These are phyloP conservation scores for Coelopa pilipes DNA, from an alignment of 2,888 invertebrate genomes.

Conservation along the genomic window DNA sequence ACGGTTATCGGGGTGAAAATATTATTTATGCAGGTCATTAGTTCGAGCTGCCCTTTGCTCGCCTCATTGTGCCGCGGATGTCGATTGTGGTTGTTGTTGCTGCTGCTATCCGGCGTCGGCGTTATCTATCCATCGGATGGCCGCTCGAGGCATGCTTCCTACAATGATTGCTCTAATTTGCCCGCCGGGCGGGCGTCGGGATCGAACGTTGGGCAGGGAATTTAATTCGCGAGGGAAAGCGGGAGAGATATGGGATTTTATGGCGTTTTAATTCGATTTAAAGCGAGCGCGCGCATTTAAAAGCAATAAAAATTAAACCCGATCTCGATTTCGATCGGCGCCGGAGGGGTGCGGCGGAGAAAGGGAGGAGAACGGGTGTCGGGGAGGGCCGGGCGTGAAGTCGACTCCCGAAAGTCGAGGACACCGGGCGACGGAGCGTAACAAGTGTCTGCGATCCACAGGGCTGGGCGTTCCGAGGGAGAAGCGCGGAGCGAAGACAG, in stretches of 20 bases:
- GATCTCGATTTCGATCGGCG: neutral
- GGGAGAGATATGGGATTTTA: constrained; percentile 38
- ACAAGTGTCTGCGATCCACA: neutral
- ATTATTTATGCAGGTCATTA: constrained; percentile 35
- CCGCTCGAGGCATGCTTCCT: neutral
- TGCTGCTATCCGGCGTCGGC: constrained; percentile 7
- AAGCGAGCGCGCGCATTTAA: constrained; percentile 36
- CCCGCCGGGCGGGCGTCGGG: neutral
- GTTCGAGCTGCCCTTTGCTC: constrained; percentile 12
- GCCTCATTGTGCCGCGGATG: neutral
- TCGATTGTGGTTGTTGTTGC: constrained; percentile 13
- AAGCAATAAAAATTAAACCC: constrained; percentile 36
- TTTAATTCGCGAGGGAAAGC: neutral
- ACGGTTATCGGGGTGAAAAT: neutral
- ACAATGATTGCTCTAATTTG: constrained; percentile 4
- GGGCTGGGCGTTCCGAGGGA: neutral
- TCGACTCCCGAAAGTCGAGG: too few species aligned
- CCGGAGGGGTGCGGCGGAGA: too few species aligned
- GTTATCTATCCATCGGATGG: too few species aligned
- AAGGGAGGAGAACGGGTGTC: too few species aligned
- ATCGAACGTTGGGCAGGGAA: neutral
- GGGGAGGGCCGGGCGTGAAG: too few species aligned
- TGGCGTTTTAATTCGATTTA: constrained; percentile 45
- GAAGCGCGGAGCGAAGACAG: too few species aligned
- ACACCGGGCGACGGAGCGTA: neutral